Conservation (phyloP, 2,113 vertebrate genomes). For the Python bivittatus region DNA sequence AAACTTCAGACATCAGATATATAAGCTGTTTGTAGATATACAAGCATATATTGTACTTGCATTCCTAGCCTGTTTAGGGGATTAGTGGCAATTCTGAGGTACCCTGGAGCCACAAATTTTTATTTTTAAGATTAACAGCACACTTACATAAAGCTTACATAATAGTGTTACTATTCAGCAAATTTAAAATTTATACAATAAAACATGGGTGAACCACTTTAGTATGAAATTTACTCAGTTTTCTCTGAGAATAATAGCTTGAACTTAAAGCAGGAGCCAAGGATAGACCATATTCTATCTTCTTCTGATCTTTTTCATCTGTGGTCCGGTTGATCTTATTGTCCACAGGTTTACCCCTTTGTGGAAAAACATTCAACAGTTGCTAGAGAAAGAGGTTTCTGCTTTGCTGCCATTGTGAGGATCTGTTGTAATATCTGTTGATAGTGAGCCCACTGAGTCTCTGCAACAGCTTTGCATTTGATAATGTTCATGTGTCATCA, state of each 20-base stretch:
- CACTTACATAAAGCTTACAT: too few relatives aligned
- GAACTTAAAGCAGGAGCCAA: constrained; percentile 32
- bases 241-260: constrained; percentile 29
- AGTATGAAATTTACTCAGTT: neutral
- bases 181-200: constrained; percentile 39
- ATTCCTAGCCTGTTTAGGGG: too few relatives aligned
- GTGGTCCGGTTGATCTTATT: constrained; percentile 27
- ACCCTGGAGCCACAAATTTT: too few relatives aligned
- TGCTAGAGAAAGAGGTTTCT: constrained; percentile 10
- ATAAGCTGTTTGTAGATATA: too few relatives aligned
- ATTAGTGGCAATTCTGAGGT: too few relatives aligned
- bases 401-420: neutral
- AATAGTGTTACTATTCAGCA: neutral
- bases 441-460: neutral
- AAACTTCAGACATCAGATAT: too few relatives aligned
- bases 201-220: neutral
- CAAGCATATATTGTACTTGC: too few relatives aligned
- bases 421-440: too few relatives aligned
- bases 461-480: neutral
- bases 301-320: constrained; percentile 36
- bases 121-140: too few relatives aligned
- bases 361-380: constrained; percentile 5
- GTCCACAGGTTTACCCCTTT: neutral
- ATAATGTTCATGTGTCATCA: neutral
- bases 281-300: constrained; percentile 35